A percentile compares a stretch with the other conserved stretches of the same genome.
Conservation (phyloP, 2,888 invertebrate species). For the Sericinus montela region DNA sequence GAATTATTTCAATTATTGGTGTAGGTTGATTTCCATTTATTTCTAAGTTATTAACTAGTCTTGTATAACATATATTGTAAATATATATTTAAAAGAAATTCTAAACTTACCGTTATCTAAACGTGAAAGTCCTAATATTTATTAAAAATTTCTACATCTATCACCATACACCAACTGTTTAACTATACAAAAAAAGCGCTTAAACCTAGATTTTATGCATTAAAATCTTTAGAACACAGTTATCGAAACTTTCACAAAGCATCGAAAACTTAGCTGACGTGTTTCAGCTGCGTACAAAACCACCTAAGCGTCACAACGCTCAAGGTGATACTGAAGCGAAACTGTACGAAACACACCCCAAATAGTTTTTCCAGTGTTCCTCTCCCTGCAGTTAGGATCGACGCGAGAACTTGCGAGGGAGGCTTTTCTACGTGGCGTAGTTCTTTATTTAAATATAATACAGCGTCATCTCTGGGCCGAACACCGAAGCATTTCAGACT, state of each 20-base stretch:
- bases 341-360: slow-evolving; percentile 42
- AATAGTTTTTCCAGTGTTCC: slow-evolving; percentile 55
- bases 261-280: slow-evolving; percentile 48
- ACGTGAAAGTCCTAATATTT: neutral
- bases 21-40: too few relatives aligned
- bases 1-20: too few relatives aligned
- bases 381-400: slow-evolving; percentile 46
- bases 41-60: too few relatives aligned
- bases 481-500: neutral
- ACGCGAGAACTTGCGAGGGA: slow-evolving; percentile 65
- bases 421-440: slow-evolving; percentile 52
- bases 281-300: slow-evolving; percentile 2
- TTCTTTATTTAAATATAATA: slow-evolving; percentile 26
- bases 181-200: neutral
- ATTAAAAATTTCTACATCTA: slow-evolving; percentile 3
- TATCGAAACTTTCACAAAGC: slow-evolving; percentile 9
- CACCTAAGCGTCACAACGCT: slow-evolving; percentile 43
- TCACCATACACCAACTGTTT: slow-evolving; percentile 11
- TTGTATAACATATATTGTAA: too few relatives aligned
- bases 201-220: neutral
- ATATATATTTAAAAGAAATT: neutral
- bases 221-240: neutral
- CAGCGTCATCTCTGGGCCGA: slow-evolving; percentile 39
- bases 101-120: slow-evolving; percentile 6
- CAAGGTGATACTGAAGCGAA: slow-evolving; percentile 59